Evolutionary conservation across 1,140 invertebrate genomes (phyloP).

Genomic region (Drosophila biarmipes): DNA sequence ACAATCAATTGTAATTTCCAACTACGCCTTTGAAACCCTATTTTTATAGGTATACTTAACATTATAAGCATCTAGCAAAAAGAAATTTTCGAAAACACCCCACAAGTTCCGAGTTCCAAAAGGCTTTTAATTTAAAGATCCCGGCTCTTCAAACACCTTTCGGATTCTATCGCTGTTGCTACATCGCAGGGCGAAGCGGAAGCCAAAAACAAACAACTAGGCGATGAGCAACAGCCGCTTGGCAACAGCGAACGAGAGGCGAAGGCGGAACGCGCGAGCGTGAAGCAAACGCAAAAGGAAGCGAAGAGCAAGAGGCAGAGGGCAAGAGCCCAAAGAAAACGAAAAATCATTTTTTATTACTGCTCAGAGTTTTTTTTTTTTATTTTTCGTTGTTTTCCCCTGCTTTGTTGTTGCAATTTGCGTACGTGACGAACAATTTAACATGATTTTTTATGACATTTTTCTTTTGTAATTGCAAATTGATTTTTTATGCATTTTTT

Average conservation of each 20-base stretch:
- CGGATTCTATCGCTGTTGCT: background rate
- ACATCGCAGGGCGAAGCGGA: conserved; percentile 16
- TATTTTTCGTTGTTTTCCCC: conserved; percentile 7
- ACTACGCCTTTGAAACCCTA: too few relatives aligned
- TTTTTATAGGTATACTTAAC: too few relatives aligned
- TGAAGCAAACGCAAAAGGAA: conserved; percentile 24
- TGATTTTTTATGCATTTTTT: conserved; percentile 70
- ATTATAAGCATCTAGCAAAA: too few relatives aligned
- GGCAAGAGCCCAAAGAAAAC: conserved; percentile 36
- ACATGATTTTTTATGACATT: conserved; percentile 53
- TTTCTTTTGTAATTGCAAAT: conserved; percentile 64
- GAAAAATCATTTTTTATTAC: conserved; percentile 65
- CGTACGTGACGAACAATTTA: conserved; percentile 52
- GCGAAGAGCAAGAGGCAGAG: conserved; percentile 22
- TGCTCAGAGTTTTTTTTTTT: conserved; percentile 35
- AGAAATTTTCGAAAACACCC: too few relatives aligned
- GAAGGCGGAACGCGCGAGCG: conserved; percentile 57
- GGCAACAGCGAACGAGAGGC: conserved; percentile 72
- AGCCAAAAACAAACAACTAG: conserved; percentile 32
- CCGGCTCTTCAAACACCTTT: conserved; percentile 2
- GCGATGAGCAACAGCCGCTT: conserved; percentile 68
- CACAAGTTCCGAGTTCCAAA: background rate
- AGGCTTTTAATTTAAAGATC: background rate
- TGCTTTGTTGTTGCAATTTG: conserved; percentile 35
- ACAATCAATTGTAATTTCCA: too few relatives aligned